phyloP scores from a whole-genome alignment of 2,888 invertebrate genomes.

The Buathra laborator region DNA sequence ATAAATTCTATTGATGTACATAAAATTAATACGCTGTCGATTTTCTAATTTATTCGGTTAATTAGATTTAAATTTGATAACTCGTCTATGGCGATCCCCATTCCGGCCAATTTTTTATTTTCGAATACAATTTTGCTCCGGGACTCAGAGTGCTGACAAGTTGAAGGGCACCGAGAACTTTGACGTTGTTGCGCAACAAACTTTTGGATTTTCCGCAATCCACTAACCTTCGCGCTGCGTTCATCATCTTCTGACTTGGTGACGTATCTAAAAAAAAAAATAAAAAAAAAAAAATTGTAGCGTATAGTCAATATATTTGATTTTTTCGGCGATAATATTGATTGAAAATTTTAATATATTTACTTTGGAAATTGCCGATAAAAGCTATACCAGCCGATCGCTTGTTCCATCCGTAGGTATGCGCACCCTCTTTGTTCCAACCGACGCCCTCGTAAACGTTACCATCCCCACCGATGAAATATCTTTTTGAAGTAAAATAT shows the following conservation, averaged over 20 bases:
- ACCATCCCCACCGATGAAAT: constrained; percentile 89
- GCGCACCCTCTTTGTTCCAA: constrained; percentile 88
- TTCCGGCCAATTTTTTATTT: not conserved
- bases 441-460: constrained; percentile 89
- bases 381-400: constrained; percentile 88
- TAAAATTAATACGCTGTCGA: too few relatives aligned
- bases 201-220: constrained; percentile 75
- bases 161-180: constrained; percentile 83
- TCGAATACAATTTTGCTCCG: not conserved
- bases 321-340: too few relatives aligned
- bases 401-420: constrained; percentile 87
- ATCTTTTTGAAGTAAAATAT: constrained; percentile 81
- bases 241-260: constrained; percentile 73
- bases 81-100: not conserved
- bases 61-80: not conserved
- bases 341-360: constrained; percentile 5
- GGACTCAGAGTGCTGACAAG: constrained; percentile 74
- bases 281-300: not conserved
- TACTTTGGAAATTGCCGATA: constrained; percentile 85
- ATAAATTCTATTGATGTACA: too few relatives aligned
- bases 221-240: constrained; percentile 77
- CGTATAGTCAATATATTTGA: too few relatives aligned
- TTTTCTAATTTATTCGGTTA: not conserved
- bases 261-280: constrained; percentile 63
- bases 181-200: constrained; percentile 75